Percentiles rank a stretch among this genome's conserved stretches.
phyloP scores from a whole-genome alignment of 2,113 vertebrate species.

The Candoia aspera region DNA sequence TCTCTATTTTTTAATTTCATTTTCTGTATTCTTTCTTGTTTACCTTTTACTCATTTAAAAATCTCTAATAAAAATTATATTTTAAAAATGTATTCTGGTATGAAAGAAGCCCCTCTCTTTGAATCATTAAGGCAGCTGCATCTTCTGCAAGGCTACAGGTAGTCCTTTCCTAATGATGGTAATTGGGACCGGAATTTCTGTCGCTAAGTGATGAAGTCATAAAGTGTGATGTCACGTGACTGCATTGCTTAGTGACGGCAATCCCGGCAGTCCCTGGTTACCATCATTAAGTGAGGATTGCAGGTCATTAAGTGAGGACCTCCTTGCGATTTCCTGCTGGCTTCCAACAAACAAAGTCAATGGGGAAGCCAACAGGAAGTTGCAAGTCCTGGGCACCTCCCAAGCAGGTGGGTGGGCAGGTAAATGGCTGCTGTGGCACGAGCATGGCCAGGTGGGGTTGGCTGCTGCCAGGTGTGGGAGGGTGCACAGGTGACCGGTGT shows the following conservation, averaged over 20 bases:
- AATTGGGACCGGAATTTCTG: neutral
- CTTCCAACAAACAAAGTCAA: neutral
- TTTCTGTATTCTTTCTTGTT: neutral
- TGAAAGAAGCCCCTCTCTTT: neutral
- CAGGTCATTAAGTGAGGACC: neutral
- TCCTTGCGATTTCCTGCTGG: neutral
- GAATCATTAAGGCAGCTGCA: neutral
- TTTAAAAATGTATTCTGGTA: neutral
- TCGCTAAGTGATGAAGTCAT: neutral
- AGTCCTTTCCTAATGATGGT: neutral
- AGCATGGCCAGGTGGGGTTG: neutral
- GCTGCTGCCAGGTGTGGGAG: neutral
- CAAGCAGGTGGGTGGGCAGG: neutral
- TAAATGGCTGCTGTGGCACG: neutral
- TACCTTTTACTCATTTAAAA: neutral
- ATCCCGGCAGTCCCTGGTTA: neutral
- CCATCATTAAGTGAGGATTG: neutral
- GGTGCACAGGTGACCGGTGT: neutral
- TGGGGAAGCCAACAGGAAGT: neutral
- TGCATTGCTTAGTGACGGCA: neutral
- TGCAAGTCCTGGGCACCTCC: neutral
- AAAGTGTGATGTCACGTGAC: neutral
- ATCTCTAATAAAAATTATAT: neutral
- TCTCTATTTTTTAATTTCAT: neutral
- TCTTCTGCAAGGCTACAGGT: neutral